Base-by-base conservation (phyloP, 2,113 vertebrate species). In the Connochaetes taurinus region DNA sequence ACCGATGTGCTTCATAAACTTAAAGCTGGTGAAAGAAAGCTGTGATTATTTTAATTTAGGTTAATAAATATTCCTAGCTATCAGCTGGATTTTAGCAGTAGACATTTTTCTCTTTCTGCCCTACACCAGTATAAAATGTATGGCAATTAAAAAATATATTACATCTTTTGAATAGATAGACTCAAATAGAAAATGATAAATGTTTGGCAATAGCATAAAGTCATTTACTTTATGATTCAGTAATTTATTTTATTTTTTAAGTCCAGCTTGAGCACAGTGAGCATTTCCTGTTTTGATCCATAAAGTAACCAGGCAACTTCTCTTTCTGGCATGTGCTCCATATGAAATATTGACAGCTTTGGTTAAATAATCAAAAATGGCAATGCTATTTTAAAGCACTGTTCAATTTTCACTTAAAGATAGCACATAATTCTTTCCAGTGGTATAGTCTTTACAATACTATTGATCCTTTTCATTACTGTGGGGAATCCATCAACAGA, bases 351-450 rank as follows among this genome's bases (percentile, higher is more conserved):
- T 94, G 98, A 98, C 91, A 84, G 95, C 97, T 98, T 98, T 89
- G 94, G 98, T 99, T 99, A 99, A 99, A 99, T 98, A 99, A 99
- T 99, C 98, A 99, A 99, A 99, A 92, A 95, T 98, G 97, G 98
- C 97, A 82, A 97, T 57, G 80, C 97, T 98, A 97, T 98, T 98
- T 98, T 99, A 98, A 99, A 98, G 98, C 97, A 97, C 98, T 98
- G 98, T 98, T 99, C 98, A 98, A 98, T 99, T 99, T 99, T 98
- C 98, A 98, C 98, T 98, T 99, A 99, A 98, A 99, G 98, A 98
- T 93, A 98, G 96, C 97, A 97, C 98, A 98, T 99, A 98, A 99
- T 98, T 99, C 99, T 98, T 98, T 98, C 96, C 87, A 95, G 96
- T 98, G 97, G 97, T 98, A 43, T 91, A 97, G 97, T 97, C 98